phyloP scores from a whole-genome alignment of 2,888 invertebrate genomes.

The Ophion ventricosus region DNA sequence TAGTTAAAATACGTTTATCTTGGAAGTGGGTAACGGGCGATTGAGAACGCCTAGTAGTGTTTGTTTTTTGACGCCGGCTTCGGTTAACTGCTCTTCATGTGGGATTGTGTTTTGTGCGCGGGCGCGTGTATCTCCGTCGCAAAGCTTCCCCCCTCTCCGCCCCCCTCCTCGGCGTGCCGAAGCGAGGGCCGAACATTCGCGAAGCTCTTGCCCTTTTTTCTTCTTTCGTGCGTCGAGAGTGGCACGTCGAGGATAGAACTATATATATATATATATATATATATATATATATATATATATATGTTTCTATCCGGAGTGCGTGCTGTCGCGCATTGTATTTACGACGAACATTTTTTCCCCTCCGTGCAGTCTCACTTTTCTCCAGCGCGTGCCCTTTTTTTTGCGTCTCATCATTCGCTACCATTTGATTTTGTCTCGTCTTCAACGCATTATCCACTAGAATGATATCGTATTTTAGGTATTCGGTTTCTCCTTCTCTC shows the following conservation, averaged over 20 bases:
- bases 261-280: not conserved
- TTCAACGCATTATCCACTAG: not conserved
- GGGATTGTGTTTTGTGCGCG: conserved; percentile 41
- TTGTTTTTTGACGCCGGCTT: conserved; percentile 10
- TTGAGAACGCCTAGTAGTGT: not conserved
- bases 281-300: too few relatives aligned
- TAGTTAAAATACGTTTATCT: not conserved
- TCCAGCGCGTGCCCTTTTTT: not conserved
- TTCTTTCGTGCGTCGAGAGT: not conserved
- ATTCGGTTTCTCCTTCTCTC: not conserved
- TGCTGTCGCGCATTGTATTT: too few relatives aligned
- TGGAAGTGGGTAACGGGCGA: not conserved
- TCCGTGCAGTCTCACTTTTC: not conserved
- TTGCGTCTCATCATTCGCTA: conserved; percentile 1
- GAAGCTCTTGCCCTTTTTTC: conserved; percentile 17
- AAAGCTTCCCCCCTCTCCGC: conserved; percentile 28
- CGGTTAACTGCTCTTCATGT: conserved; percentile 66
- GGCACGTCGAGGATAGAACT: not conserved
- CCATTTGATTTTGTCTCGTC: conserved; percentile 13
- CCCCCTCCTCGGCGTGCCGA: conserved; percentile 2
- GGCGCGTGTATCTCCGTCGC: conserved; percentile 15
- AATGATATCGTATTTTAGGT: conserved; percentile 7
- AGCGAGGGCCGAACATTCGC: conserved; percentile 4
- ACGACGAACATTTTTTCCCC: conserved; percentile 16
- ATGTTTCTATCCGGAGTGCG: too few relatives aligned